phyloP scores from a whole-genome alignment of 2,113 vertebrate species.

The Halichoerus grypus region DNA sequence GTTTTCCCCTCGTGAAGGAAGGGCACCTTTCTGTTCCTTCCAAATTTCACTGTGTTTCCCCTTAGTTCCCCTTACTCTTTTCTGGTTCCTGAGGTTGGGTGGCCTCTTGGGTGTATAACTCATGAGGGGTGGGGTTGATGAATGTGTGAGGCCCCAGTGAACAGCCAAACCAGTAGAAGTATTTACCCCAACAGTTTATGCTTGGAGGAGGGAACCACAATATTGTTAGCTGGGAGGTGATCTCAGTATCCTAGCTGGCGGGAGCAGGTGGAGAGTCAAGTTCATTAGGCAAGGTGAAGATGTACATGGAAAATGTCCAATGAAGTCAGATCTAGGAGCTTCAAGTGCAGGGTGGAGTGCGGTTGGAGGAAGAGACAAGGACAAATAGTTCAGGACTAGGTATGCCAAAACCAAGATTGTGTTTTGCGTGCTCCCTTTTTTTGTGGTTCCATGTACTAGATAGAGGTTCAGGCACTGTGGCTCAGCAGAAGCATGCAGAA shows the following conservation, averaged over 20 bases:
- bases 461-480: neutral
- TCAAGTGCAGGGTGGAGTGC: neutral
- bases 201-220: neutral
- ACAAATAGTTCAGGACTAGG: neutral
- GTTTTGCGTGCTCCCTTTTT: neutral
- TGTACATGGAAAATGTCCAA: neutral
- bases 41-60: neutral
- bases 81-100: neutral
- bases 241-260: neutral
- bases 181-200: neutral
- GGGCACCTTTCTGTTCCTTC: neutral
- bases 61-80: neutral
- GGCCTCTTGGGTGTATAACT: neutral
- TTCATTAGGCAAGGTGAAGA: neutral
- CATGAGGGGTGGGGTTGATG: no score
- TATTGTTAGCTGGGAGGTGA: neutral
- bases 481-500: neutral
- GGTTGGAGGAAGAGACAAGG: neutral
- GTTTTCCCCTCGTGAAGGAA: neutral
- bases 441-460: neutral
- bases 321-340: neutral
- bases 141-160: neutral
- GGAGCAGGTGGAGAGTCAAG: neutral
- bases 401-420: neutral
- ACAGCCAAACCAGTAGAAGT: neutral